These are phyloP conservation scores for Protobothrops flavoviridis DNA, from an alignment of 2,113 vertebrate genomes.

Conservation along the genomic window DNA sequence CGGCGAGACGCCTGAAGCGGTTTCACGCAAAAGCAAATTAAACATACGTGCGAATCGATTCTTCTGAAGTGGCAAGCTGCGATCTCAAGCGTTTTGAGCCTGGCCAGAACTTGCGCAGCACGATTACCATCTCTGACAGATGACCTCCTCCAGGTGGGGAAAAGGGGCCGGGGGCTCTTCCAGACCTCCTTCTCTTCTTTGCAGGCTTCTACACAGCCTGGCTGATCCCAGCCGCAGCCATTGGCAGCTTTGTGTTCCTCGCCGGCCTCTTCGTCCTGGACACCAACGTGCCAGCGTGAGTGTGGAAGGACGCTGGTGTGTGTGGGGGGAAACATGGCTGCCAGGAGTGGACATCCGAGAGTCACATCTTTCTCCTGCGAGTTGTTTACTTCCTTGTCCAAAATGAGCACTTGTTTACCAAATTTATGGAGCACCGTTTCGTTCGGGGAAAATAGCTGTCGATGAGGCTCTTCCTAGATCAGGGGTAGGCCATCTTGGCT, in stretches of 20 bases:
- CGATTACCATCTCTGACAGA: neutral
- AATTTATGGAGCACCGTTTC: neutral
- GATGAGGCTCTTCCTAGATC: neutral
- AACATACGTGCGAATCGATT: neutral
- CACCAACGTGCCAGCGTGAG: slow-evolving; percentile 75
- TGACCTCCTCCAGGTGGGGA: neutral
- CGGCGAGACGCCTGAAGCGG: neutral
- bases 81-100: neutral
- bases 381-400: neutral
- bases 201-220: slow-evolving; percentile 80
- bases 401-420: neutral
- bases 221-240: slow-evolving; percentile 76
- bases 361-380: neutral
- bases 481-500: no score
- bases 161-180: accelerated
- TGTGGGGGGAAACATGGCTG: accelerated
- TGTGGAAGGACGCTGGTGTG: neutral
- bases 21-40: neutral
- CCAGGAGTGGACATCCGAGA: neutral
- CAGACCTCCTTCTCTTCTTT: neutral
- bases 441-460: neutral
- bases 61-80: neutral
- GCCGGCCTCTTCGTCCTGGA: slow-evolving; percentile 73
- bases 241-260: slow-evolving; percentile 77
- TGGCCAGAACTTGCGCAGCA: no score